Conservation (phyloP, 2,888 invertebrate genomes). For the Clostera curtula region DNA sequence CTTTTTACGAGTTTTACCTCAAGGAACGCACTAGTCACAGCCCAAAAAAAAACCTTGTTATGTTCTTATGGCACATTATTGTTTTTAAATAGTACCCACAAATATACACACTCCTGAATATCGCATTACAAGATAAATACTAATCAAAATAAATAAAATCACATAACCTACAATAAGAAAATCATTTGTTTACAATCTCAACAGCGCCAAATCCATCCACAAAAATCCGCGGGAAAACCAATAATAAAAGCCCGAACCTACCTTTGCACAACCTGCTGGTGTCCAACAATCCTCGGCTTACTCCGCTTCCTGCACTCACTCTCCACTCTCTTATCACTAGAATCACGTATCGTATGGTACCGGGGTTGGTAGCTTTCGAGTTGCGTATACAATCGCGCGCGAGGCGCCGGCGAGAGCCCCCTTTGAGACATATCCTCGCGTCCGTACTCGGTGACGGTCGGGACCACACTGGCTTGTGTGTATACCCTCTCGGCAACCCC, state of each 20-base stretch:
- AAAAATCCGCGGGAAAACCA: too few species aligned
- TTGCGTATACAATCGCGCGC: conserved; percentile 63
- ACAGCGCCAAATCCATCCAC: too few species aligned
- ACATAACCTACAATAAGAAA: not conserved
- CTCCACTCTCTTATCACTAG: conserved; percentile 63
- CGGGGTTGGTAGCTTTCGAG: conserved; percentile 70
- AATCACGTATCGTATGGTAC: conserved; percentile 68
- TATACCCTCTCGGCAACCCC: conserved; percentile 53
- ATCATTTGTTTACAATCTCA: not conserved
- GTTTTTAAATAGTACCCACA: too few species aligned
- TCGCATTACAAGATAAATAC: too few species aligned
- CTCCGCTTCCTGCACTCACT: conserved; percentile 57
- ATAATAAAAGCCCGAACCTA: conserved; percentile 24
- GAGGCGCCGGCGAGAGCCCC: conserved; percentile 53
- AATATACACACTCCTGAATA: too few species aligned
- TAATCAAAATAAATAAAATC: too few species aligned
- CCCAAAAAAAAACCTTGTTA: too few species aligned
- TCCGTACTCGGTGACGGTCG: conserved; percentile 42
- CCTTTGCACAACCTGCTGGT: conserved; percentile 43
- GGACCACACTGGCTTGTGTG: conserved; percentile 44
- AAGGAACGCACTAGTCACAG: too few species aligned
- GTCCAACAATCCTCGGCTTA: conserved; percentile 46
- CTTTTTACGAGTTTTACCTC: too few species aligned
- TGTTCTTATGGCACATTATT: too few species aligned
- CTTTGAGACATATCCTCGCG: conserved; percentile 57